Evolutionary conservation across 2,113 vertebrate species (phyloP), one percentile per base, ranked within the genome.

Genomic region (Ptychochromis oligacanthus): DNA sequence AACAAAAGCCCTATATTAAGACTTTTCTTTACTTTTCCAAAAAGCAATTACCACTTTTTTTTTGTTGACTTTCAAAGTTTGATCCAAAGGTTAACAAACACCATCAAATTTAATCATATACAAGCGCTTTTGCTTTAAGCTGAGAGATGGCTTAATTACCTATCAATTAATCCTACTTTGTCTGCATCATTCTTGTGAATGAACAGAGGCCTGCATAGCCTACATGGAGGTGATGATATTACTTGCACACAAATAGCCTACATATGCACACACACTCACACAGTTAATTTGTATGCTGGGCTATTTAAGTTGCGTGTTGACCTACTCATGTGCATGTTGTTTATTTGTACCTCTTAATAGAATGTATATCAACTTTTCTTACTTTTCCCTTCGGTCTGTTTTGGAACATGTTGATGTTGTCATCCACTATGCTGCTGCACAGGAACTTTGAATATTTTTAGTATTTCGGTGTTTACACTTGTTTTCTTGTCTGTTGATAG

Each of bases 401-500:
- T 75, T 26, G 77, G 8, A 72, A 49, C 14, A 22, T 76, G n/a
- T 54, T 75, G 75, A 24, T 75, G 22, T 57, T 79, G 61, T 83
- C 74, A 67, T 9, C 58, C 31, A 24, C 64, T 52, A 4, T 43
- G 62, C 18, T 22, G 8, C 38, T 78, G 38, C 79, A 38, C 40
- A 67, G 55, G 20, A 59, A 67, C 54, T 28, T 34, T 79, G 14
- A 0, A 3, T 82, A 79, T 88, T 85, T 85, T 79, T 88, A 85
- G 75, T 26, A 60, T 67, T 59, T 75, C 59, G 40, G 9, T 64
- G 14, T 61, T 74, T 72, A 59, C 20, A 55, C 10, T 15, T 58
- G 24, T 54, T 79, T 65, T n/a, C 65, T 26, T 62, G 14, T 40
- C 70, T 65, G 75, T 58, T 88, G 79, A 79, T 79, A 61, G 52